Percentiles rank a stretch among this genome's conserved stretches.
Evolutionary conservation across 2,888 invertebrate species (phyloP).

Genomic region (Drosophila algonquin): DNA sequence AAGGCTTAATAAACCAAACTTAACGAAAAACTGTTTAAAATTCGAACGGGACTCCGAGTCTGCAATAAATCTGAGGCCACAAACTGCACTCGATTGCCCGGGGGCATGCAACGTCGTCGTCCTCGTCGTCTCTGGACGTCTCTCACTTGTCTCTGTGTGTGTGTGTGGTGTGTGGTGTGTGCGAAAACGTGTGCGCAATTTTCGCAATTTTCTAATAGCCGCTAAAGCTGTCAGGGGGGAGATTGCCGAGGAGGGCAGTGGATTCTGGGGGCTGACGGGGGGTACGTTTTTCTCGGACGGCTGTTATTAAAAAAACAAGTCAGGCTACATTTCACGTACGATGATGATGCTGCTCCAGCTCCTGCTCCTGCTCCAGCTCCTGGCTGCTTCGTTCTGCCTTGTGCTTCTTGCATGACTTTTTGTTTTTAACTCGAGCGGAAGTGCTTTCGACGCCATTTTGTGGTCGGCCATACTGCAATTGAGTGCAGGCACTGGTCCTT

Average conservation of each 20-base stretch:
- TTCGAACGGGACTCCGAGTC: slow-evolving; percentile 54
- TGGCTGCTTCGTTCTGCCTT: not conserved
- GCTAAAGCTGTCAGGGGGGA: slow-evolving; percentile 50
- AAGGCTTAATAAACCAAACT: slow-evolving; percentile 67
- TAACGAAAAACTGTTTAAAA: slow-evolving; percentile 70
- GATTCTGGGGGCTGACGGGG: not conserved
- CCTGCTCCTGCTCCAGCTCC: not conserved
- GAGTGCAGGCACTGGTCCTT: slow-evolving; percentile 46
- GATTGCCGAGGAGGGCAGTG: not conserved
- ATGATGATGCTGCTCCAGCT: slow-evolving; percentile 15
- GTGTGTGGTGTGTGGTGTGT: not conserved
- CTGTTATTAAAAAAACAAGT: slow-evolving; percentile 52
- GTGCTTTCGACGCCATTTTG: slow-evolving; percentile 78
- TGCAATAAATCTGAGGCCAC: slow-evolving; percentile 69
- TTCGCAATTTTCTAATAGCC: slow-evolving; percentile 78
- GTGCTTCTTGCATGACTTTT: slow-evolving; percentile 45
- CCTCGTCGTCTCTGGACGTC: not conserved
- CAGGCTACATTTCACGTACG: slow-evolving; percentile 68
- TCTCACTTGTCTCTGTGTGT: not conserved
- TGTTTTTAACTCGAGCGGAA: slow-evolving; percentile 64
- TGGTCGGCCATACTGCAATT: slow-evolving; percentile 66
- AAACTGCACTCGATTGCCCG: slow-evolving; percentile 73
- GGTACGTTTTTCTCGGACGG: not conserved
- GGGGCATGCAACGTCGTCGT: slow-evolving; percentile 60
- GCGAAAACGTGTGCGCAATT: slow-evolving; percentile 75